Conservation (phyloP, 2,113 vertebrate species). For the Trogon surrucura region DNA sequence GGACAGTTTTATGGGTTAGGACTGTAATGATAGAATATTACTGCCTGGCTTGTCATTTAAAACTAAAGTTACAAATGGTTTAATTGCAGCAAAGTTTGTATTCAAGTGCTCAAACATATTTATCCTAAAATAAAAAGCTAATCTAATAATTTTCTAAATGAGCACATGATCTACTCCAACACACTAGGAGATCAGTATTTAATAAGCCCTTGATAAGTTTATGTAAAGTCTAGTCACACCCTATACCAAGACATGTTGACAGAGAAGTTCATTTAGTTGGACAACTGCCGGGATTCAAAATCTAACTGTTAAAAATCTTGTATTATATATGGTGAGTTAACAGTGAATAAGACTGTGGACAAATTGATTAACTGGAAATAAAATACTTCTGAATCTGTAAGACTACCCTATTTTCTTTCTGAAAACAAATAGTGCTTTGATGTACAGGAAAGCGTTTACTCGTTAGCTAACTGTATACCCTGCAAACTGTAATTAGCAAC, state of each 20-base stretch:
- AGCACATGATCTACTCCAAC: not conserved
- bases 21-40: not conserved
- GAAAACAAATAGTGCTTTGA: not conserved
- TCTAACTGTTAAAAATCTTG: slow-evolving; percentile 1
- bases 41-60: not conserved
- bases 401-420: not conserved
- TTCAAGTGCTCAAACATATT: not conserved
- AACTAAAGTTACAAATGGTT: not conserved
- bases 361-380: slow-evolving; percentile 46
- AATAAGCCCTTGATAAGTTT: slow-evolving; percentile 18
- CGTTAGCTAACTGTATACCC: not conserved
- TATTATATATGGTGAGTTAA: slow-evolving; percentile 5
- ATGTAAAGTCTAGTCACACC: slow-evolving; percentile 48
- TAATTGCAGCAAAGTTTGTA: not conserved
- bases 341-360: not conserved
- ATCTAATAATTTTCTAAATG: slow-evolving; percentile 19
- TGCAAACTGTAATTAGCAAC: not conserved
- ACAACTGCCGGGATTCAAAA: slow-evolving; percentile 24
- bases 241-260: slow-evolving; percentile 35
- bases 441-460: not conserved
- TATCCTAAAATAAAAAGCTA: slow-evolving; percentile 46
- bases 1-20: not conserved
- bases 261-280: slow-evolving; percentile 26
- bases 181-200: not conserved
- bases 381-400: not conserved